A percentile compares a stretch with the other conserved stretches of the same genome.
phyloP scores from a whole-genome alignment of 2,888 invertebrate genomes.

The Eristalinus aeneus region DNA sequence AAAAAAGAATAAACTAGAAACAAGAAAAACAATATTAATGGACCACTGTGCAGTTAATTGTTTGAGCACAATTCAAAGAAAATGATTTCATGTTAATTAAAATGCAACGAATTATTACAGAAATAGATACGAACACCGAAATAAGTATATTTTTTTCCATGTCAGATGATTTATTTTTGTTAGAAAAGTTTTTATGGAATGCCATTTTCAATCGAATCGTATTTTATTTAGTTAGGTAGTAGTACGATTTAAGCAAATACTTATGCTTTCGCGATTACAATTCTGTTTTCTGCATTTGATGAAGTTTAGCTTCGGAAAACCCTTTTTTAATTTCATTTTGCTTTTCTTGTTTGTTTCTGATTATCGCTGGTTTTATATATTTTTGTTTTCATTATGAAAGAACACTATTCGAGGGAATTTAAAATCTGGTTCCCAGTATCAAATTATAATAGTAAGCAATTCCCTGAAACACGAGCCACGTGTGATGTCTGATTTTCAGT shows the following conservation, averaged over 20 bases:
- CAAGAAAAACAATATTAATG: slow-evolving; percentile 31
- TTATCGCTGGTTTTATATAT: no score
- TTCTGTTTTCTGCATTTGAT: no score
- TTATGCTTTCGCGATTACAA: no score
- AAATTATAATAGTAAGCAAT: no score
- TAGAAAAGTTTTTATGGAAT: neutral
- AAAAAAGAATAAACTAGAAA: neutral
- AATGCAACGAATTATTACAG: slow-evolving; percentile 63
- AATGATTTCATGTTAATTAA: slow-evolving; percentile 53
- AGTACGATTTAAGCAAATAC: neutral
- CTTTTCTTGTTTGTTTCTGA: no score
- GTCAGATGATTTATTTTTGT: neutral
- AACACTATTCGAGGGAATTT: no score
- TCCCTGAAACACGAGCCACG: no score
- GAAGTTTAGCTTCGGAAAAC: no score
- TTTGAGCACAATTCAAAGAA: slow-evolving; percentile 52
- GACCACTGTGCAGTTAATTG: slow-evolving; percentile 68
- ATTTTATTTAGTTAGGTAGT: neutral
- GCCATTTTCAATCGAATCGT: neutral
- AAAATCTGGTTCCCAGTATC: no score
- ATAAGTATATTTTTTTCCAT: neutral
- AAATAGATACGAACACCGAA: slow-evolving; percentile 41
- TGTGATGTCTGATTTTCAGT: no score
- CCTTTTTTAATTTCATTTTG: no score
- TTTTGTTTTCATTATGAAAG: no score